A percentile compares a stretch with the other conserved stretches of the same genome.
phyloP scores from a whole-genome alignment of 2,113 vertebrate genomes.

The Ammospiza caudacuta region DNA sequence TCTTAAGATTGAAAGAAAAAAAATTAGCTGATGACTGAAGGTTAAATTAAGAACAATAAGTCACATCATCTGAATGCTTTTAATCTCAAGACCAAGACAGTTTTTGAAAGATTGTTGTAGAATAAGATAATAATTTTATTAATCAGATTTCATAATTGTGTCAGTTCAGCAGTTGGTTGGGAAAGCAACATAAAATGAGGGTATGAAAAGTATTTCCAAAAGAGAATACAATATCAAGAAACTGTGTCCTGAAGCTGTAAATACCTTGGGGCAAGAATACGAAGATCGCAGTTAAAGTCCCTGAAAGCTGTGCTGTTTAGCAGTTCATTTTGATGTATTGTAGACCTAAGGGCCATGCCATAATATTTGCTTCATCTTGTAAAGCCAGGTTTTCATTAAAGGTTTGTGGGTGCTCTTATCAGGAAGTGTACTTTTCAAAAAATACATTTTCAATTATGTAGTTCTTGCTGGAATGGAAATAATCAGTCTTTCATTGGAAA shows the following conservation, averaged over 20 bases:
- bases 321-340: not conserved
- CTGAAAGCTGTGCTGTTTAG: not conserved
- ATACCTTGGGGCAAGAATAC: not conserved
- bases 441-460: not conserved
- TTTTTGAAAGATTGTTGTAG: not conserved
- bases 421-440: not conserved
- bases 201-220: not conserved
- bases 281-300: not conserved
- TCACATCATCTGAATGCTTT: not conserved
- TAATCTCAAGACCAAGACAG: not conserved
- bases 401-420: not conserved
- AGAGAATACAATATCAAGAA: not conserved
- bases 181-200: not conserved
- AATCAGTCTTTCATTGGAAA: slow-evolving; percentile 21
- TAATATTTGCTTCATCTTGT: not conserved
- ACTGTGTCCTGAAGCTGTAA: not conserved
- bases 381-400: not conserved
- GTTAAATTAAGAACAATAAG: slow-evolving; percentile 26
- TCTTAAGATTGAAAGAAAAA: not conserved
- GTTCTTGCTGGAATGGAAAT: slow-evolving; percentile 5
- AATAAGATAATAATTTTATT: not conserved
- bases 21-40: not conserved
- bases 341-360: not conserved
- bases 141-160: not conserved
- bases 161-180: not conserved